Conservation (phyloP, 2,888 invertebrate species). For the Megalurothrips usitatus region DNA sequence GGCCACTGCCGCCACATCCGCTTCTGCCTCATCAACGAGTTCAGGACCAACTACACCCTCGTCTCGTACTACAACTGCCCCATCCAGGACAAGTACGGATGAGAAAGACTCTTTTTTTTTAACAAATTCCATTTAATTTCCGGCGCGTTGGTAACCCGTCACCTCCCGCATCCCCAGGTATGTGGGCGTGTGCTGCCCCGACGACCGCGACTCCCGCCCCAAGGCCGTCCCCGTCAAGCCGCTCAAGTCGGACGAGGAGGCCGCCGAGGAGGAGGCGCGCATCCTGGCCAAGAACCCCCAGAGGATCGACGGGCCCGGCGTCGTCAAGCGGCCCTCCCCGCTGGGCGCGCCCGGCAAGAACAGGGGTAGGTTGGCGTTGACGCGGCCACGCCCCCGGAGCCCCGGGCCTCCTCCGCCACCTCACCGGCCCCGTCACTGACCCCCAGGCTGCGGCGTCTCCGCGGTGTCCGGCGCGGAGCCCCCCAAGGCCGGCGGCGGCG, state of each 20-base stretch:
- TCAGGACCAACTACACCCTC: constrained; percentile 11
- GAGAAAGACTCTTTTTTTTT: not conserved
- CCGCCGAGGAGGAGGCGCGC: constrained; percentile 1
- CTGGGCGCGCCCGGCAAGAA: constrained; percentile 12
- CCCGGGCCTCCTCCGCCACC: not conserved
- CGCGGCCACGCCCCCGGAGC: too few species aligned
- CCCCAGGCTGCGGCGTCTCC: not conserved
- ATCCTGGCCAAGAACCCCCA: not conserved
- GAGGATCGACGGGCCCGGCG: not conserved
- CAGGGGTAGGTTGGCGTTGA: not conserved
- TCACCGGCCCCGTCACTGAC: not conserved
- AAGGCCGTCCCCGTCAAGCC: constrained; percentile 5
- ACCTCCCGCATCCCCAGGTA: not conserved
- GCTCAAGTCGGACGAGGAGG: constrained; percentile 19
- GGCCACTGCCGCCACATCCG: constrained; percentile 19
- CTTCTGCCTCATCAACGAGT: constrained; percentile 17
- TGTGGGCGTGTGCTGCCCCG: constrained; percentile 21
- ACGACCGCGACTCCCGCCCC: constrained; percentile 12
- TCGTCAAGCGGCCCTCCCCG: not conserved
- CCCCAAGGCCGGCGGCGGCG: constrained; percentile 19
- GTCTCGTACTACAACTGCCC: constrained; percentile 17
- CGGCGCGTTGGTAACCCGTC: not conserved
- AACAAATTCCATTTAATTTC: not conserved
- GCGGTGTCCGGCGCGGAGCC: not conserved
- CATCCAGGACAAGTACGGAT: not conserved